A percentile compares a stretch with the other conserved stretches of the same genome.
These are phyloP conservation scores for Ammodytes marinus DNA, from an alignment of 2,113 vertebrate species.

Conservation along the genomic window DNA sequence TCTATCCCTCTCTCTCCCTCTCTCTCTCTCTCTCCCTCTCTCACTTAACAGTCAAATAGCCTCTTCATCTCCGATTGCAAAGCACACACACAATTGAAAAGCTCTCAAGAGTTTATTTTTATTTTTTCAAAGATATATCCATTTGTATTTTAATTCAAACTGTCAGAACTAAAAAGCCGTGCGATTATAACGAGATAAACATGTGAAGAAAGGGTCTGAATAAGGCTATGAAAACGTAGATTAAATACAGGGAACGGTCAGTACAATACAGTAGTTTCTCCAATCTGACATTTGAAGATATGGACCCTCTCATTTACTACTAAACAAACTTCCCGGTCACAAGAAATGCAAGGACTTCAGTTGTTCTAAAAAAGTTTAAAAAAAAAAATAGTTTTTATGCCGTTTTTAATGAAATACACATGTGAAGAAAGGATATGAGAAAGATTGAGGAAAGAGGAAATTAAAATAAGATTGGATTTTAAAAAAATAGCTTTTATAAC, in stretches of 20 bases:
- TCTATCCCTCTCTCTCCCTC: too few species aligned
- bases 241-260: background rate
- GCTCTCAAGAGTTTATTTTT: conserved; percentile 48
- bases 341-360: background rate
- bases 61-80: conserved; percentile 71
- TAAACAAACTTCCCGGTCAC: background rate
- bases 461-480: too few species aligned
- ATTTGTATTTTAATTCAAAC: conserved; percentile 47
- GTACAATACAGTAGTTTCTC: background rate
- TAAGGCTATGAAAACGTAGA: background rate
- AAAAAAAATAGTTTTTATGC: too few species aligned
- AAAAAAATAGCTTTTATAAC: background rate
- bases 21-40: background rate
- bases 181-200: conserved; percentile 24
- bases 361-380: too few species aligned
- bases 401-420: too few species aligned
- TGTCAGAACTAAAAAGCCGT: conserved; percentile 44
- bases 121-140: conserved; percentile 25
- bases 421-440: too few species aligned
- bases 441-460: too few species aligned
- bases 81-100: conserved; percentile 65
- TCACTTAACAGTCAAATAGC: conserved; percentile 72
- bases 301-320: background rate
- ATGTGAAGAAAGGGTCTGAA: background rate
- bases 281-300: background rate